phyloP scores from a whole-genome alignment of 2,888 invertebrate species.

The Petrophora chlorosata region DNA sequence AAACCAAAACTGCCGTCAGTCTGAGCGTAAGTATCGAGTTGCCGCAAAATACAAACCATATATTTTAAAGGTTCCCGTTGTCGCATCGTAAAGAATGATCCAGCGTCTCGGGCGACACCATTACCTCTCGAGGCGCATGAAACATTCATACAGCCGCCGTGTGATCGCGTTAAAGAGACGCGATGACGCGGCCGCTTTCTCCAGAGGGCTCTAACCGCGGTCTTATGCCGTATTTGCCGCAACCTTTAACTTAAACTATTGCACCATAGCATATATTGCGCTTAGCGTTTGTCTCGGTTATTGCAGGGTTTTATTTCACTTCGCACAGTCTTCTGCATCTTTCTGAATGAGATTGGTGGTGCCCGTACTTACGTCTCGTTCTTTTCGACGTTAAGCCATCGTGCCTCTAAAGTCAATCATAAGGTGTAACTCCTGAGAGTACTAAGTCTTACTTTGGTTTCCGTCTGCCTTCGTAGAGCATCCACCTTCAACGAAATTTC shows the following conservation, averaged over 20 bases:
- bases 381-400: no score
- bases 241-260: conserved; percentile 35
- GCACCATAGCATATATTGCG: no score
- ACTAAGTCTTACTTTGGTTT: no score
- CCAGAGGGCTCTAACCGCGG: conserved; percentile 59
- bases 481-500: no score
- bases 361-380: no score
- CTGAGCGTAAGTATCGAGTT: conserved; percentile 18
- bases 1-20: conserved; percentile 29
- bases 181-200: conserved; percentile 62
- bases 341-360: no score
- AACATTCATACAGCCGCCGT: conserved; percentile 76
- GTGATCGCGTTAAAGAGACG: conserved; percentile 70
- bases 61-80: conserved; percentile 73
- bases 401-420: no score
- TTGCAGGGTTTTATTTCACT: no score
- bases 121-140: conserved; percentile 77
- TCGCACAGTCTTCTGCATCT: no score
- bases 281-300: no score
- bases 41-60: conserved; percentile 57
- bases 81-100: conserved; percentile 82
- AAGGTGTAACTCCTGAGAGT: no score
- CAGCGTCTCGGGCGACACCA: conserved; percentile 73
- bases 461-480: no score
- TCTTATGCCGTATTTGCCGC: conserved; percentile 37